Conservation (phyloP, 2,113 vertebrate species). For the Lanius ludovicianus region DNA sequence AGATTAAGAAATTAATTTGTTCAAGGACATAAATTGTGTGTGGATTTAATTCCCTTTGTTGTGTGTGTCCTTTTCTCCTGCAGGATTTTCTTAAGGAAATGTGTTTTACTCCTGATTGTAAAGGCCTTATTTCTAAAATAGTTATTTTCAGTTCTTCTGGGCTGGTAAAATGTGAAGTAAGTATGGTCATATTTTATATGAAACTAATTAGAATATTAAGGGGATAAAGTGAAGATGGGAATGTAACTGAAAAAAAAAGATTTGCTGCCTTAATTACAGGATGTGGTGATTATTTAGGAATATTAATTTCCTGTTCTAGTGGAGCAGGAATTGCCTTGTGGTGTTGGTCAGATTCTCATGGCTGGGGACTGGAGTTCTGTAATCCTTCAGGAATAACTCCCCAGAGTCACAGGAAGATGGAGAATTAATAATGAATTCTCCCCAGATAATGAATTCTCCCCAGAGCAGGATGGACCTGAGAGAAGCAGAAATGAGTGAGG, state of each 20-base stretch:
- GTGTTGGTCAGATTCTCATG: background rate
- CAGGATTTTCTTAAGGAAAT: conserved; percentile 88
- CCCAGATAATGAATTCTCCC: background rate
- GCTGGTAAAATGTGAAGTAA: conserved; percentile 88
- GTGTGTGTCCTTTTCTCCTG: background rate
- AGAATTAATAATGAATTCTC: background rate
- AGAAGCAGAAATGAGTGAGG: background rate
- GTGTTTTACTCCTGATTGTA: conserved; percentile 94
- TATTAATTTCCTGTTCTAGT: background rate
- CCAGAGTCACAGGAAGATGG: background rate
- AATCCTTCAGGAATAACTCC: background rate
- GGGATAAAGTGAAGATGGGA: background rate
- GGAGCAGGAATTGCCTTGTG: background rate
- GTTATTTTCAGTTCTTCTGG: conserved; percentile 85
- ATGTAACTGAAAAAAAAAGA: background rate
- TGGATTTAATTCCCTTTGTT: background rate
- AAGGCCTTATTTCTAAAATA: conserved; percentile 85
- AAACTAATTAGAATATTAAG: background rate
- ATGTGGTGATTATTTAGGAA: background rate
- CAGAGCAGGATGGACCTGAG: background rate
- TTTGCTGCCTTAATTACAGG: background rate
- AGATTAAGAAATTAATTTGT: background rate
- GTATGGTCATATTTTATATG: background rate
- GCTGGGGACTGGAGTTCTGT: background rate
- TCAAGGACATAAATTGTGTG: background rate